phyloP scores from a whole-genome alignment of 1,140 invertebrate species.

The Latrodectus geometricus region DNA sequence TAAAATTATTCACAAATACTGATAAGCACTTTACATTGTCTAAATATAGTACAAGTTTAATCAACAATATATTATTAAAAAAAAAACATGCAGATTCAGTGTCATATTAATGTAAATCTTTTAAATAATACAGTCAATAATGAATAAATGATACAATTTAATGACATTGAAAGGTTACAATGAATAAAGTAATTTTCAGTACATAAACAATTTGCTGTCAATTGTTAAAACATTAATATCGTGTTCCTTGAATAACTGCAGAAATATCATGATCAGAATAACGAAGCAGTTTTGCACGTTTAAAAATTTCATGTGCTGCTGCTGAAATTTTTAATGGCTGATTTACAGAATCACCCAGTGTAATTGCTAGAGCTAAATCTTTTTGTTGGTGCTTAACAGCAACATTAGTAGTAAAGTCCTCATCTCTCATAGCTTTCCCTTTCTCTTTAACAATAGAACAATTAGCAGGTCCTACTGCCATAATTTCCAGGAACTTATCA shows the following conservation, averaged over 20 bases:
- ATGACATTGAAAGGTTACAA: too few species aligned
- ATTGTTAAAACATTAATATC: slow-evolving; percentile 69
- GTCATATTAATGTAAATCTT: too few species aligned
- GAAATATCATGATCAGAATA: slow-evolving; percentile 93
- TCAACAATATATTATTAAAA: too few species aligned
- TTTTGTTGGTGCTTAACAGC: slow-evolving; percentile 94
- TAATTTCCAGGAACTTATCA: slow-evolving; percentile 89
- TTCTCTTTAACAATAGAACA: slow-evolving; percentile 87
- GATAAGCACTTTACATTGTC: too few species aligned
- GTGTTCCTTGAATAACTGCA: slow-evolving; percentile 88
- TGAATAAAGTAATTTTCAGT: too few species aligned
- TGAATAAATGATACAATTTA: too few species aligned
- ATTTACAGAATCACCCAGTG: slow-evolving; percentile 87
- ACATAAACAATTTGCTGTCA: too few species aligned
- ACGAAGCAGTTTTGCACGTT: slow-evolving; percentile 92
- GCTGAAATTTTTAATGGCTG: slow-evolving; percentile 92
- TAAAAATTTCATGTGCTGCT: slow-evolving; percentile 93
- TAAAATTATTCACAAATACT: too few species aligned
- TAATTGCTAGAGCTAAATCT: slow-evolving; percentile 87
- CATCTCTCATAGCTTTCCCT: slow-evolving; percentile 84
- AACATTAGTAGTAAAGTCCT: slow-evolving; percentile 81
- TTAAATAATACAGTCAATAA: too few species aligned
- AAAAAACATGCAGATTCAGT: too few species aligned
- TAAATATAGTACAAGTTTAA: too few species aligned
- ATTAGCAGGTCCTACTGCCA: slow-evolving; percentile 85